phyloP scores from a whole-genome alignment of 2,113 vertebrate species.

The Alethe diademata region DNA sequence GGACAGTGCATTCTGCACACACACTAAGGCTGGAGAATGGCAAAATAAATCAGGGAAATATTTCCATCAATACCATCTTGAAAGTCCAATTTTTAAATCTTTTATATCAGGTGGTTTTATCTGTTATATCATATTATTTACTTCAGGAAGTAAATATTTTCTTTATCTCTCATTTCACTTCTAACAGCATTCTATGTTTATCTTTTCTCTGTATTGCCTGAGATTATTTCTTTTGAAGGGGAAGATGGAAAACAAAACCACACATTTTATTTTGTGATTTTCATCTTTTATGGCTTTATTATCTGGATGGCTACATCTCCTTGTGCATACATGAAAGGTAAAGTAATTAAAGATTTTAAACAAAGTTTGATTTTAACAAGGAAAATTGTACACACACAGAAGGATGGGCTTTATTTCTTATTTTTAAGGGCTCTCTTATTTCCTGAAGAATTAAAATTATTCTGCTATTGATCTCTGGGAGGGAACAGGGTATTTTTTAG shows the following conservation, averaged over 20 bases:
- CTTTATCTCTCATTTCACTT: background rate
- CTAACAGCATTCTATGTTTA: background rate
- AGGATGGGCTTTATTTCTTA: background rate
- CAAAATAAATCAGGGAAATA: background rate
- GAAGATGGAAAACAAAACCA: background rate
- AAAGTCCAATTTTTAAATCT: background rate
- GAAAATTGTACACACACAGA: background rate
- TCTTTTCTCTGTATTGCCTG: background rate
- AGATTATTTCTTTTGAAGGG: background rate
- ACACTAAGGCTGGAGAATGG: background rate
- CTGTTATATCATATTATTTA: too few species aligned
- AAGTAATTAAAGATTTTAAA: background rate
- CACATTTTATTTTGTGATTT: background rate
- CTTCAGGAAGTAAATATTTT: background rate
- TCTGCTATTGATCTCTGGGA: background rate
- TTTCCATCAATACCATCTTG: background rate
- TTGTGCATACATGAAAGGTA: background rate
- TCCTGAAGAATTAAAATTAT: background rate
- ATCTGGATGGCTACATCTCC: slow-evolving; percentile 11
- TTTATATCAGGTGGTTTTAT: background rate
- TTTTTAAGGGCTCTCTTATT: background rate
- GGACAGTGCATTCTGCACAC: background rate
- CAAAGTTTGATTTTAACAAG: background rate
- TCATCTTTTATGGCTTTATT: slow-evolving; percentile 10
- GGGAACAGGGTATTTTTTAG: background rate